These are phyloP conservation scores for Plecotus auritus DNA, from an alignment of 2,113 vertebrate genomes.

Conservation along the genomic window DNA sequence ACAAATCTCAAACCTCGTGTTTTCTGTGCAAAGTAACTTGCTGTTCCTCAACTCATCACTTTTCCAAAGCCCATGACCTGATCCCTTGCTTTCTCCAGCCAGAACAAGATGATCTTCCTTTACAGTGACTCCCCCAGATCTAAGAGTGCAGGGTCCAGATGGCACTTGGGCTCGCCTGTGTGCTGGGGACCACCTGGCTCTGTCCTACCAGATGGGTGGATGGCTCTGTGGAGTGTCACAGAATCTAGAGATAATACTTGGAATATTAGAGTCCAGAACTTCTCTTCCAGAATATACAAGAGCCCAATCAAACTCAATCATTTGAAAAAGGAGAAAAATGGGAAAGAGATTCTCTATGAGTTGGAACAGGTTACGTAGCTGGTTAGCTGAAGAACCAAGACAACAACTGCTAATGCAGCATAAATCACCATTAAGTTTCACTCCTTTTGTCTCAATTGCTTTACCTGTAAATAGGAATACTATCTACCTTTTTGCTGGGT, in stretches of 20 bases:
- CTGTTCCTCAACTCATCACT: background rate
- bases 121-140: background rate
- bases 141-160: background rate
- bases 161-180: background rate
- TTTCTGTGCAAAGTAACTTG: background rate
- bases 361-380: background rate
- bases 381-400: background rate
- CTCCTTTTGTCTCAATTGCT: background rate
- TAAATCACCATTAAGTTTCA: background rate
- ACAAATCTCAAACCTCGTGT: background rate
- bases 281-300: background rate
- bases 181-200: background rate
- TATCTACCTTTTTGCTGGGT: background rate
- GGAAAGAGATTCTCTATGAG: background rate
- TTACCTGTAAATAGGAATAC: background rate
- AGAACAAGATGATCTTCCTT: background rate
- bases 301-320: background rate
- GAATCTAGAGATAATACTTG: background rate
- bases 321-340: background rate
- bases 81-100: background rate
- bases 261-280: background rate
- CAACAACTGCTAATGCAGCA: background rate
- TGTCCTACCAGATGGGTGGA: background rate
- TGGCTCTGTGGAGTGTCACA: background rate
- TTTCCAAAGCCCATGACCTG: background rate